Percentiles rank a stretch among this genome's conserved stretches.
Evolutionary conservation across 2,797 vertebrate genomes (phyloP).

Genomic region (Kryptopterus vitreolus): DNA sequence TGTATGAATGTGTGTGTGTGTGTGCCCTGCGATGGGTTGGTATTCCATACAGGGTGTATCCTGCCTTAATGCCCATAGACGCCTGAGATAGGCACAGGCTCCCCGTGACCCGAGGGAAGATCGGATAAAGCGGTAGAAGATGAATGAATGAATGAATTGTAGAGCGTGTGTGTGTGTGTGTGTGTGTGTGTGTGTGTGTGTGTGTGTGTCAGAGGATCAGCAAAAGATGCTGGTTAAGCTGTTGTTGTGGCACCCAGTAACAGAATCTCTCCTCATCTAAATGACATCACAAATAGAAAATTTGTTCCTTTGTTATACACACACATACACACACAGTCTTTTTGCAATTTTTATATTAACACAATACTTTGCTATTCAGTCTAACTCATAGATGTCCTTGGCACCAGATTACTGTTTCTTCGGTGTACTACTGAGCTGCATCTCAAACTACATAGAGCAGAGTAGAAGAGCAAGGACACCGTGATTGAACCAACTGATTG

Average conservation of each 20-base stretch:
- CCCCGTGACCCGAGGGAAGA: too few species aligned
- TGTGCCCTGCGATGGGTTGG: too few species aligned
- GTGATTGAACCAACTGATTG: constrained; percentile 14
- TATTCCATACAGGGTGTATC: too few species aligned
- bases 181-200: constrained; percentile 28
- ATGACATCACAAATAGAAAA: constrained; percentile 65
- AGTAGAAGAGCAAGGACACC: neutral
- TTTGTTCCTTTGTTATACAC: constrained; percentile 55
- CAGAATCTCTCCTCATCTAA: constrained; percentile 63
- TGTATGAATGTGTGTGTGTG: too few species aligned
- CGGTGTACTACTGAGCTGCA: constrained; percentile 1
- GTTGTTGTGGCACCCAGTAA: constrained; percentile 48
- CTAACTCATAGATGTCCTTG: constrained; percentile 38
- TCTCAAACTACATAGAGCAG: neutral
- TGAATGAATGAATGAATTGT: too few species aligned
- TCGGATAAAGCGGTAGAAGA: too few species aligned
- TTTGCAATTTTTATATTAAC: constrained; percentile 14
- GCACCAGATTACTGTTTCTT: constrained; percentile 14
- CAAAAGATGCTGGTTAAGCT: constrained; percentile 68
- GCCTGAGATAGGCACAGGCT: too few species aligned
- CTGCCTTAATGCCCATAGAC: too few species aligned
- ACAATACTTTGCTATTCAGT: constrained; percentile 54
- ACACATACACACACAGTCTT: constrained; percentile 18
- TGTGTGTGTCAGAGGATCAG: constrained; percentile 65
- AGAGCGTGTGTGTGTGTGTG: constrained; percentile 13